phyloP scores from a whole-genome alignment of 2,113 vertebrate genomes.

The Silurus asotus region DNA sequence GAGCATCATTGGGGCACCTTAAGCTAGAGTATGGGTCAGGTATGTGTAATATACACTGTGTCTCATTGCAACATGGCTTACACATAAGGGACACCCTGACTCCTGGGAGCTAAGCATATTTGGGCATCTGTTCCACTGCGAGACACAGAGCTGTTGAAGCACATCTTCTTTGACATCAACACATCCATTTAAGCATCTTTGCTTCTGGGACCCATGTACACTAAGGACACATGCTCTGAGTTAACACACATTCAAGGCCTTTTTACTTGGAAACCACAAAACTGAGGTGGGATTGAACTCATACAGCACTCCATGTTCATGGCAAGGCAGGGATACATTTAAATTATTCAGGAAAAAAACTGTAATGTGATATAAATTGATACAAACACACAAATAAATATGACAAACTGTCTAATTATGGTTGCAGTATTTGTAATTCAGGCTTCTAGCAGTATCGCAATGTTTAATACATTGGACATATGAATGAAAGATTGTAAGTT shows the following conservation, averaged over 20 bases:
- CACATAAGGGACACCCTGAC: slow-evolving; percentile 8
- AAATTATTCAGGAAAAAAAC: neutral
- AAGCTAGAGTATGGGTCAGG: slow-evolving; percentile 37
- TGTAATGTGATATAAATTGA: neutral
- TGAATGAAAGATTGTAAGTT: too few species aligned
- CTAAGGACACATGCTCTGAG: neutral
- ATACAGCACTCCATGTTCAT: neutral
- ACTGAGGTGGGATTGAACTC: neutral
- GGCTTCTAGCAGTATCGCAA: too few species aligned
- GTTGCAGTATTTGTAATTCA: neutral
- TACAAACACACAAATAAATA: neutral
- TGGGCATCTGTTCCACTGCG: neutral
- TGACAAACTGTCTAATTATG: neutral
- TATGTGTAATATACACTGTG: slow-evolving; percentile 48
- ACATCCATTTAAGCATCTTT: neutral
- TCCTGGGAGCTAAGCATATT: slow-evolving; percentile 17
- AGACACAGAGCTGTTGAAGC: neutral
- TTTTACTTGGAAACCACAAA: neutral
- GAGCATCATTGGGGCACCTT: slow-evolving; percentile 6
- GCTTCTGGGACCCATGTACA: neutral
- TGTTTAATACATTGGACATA: too few species aligned
- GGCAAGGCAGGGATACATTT: neutral
- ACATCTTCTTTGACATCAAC: neutral
- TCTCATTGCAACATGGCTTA: slow-evolving; percentile 27
- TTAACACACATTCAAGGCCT: neutral